These are phyloP conservation scores for Trichechus manatus DNA, from an alignment of 2,113 vertebrate species.

Conservation along the genomic window DNA sequence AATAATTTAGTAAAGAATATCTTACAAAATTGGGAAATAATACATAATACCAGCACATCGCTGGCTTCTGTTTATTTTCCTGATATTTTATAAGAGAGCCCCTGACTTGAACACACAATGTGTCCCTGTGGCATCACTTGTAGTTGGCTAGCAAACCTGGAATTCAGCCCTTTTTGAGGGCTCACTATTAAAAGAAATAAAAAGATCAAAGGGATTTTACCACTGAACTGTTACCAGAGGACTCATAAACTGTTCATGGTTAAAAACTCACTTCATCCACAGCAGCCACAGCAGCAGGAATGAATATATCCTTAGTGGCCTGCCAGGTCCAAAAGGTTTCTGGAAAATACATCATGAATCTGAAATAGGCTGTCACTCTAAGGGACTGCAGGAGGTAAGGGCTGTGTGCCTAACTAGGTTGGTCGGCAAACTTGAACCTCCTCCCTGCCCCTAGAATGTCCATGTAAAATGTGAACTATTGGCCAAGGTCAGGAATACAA, in stretches of 20 bases:
- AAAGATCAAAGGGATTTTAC: background rate
- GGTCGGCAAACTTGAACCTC: slow-evolving; percentile 2
- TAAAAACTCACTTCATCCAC: slow-evolving; percentile 24
- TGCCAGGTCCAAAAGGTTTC: slow-evolving; percentile 1
- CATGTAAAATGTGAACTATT: background rate
- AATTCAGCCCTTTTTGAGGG: background rate
- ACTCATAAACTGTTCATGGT: background rate
- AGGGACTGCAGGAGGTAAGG: background rate
- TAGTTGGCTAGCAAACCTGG: background rate
- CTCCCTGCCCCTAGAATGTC: background rate
- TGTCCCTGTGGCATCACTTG: background rate
- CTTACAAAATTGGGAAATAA: background rate
- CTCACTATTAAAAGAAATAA: slow-evolving; percentile 40
- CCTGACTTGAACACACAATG: background rate
- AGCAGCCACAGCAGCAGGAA: background rate
- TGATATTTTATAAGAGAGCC: background rate
- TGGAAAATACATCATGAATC: slow-evolving; percentile 40
- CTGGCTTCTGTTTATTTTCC: background rate
- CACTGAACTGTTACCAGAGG: slow-evolving; percentile 35
- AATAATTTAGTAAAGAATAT: slow-evolving; percentile 32
- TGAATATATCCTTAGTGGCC: background rate
- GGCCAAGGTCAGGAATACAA: slow-evolving; percentile 13
- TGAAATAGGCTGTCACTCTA: slow-evolving; percentile 12
- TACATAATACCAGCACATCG: background rate
- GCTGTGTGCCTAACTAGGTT: background rate